These are phyloP conservation scores for Aphaenogaster floridana DNA, from an alignment of 1,140 invertebrate species.

Conservation along the genomic window DNA sequence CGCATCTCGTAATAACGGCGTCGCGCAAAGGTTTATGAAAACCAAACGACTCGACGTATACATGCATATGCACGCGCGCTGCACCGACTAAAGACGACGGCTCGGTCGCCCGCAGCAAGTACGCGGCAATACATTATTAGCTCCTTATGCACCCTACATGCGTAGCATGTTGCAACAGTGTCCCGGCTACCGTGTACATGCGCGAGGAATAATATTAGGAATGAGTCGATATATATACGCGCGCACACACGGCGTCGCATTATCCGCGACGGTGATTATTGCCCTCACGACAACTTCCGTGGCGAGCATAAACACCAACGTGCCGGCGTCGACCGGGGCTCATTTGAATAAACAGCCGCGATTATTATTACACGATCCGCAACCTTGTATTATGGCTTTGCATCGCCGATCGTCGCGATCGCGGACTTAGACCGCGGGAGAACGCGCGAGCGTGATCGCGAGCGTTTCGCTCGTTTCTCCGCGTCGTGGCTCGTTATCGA, in stretches of 20 bases:
- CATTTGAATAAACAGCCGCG: conserved; percentile 72
- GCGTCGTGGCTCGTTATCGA: conserved; percentile 39
- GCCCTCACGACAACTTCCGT: conserved; percentile 62
- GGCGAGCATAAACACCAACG: conserved; percentile 66
- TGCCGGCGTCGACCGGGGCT: conserved; percentile 45
- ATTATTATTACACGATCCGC: conserved; percentile 59
- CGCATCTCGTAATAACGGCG: conserved; percentile 24
- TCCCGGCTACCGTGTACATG: conserved; percentile 31
- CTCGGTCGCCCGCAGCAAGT: conserved; percentile 46
- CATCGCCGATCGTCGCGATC: conserved; percentile 55
- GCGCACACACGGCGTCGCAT: conserved; percentile 19
- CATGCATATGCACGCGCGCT: conserved; percentile 15
- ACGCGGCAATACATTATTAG: conserved; percentile 62
- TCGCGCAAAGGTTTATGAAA: conserved; percentile 48
- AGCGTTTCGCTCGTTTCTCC: conserved; percentile 12
- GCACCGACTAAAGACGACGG: conserved; percentile 19
- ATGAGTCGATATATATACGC: conserved; percentile 58
- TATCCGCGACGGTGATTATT: conserved; percentile 61
- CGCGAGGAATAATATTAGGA: conserved; percentile 69
- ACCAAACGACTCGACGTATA: not conserved
- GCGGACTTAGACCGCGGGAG: conserved; percentile 9
- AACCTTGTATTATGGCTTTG: conserved; percentile 62
- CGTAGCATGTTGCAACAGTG: conserved; percentile 40
- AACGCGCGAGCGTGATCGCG: conserved; percentile 43
- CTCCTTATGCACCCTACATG: conserved; percentile 66